phyloP scores from a whole-genome alignment of 2,797 vertebrate species.

The Propithecus perrieri region DNA sequence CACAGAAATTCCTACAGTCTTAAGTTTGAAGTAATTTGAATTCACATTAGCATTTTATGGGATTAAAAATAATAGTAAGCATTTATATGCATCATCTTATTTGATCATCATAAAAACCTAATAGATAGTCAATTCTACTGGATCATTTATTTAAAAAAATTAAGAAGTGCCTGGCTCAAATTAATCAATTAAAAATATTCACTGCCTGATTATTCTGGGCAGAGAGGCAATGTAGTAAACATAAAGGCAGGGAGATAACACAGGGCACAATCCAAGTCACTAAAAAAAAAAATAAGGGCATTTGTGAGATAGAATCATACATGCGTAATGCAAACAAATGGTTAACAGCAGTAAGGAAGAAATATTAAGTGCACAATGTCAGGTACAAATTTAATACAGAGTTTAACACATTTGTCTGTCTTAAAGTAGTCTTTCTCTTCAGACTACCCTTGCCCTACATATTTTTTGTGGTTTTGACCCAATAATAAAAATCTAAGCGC shows the following conservation, averaged over 20 bases:
- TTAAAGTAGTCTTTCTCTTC: not conserved
- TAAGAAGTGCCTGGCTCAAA: not conserved
- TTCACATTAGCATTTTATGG: not conserved
- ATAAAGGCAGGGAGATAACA: not conserved
- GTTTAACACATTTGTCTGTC: not conserved
- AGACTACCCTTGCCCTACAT: not conserved
- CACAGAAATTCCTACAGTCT: not conserved
- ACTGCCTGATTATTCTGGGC: not conserved
- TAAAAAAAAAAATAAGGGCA: not conserved
- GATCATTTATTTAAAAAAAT: not conserved
- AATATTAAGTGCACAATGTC: not conserved
- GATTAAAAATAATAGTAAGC: not conserved
- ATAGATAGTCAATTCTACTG: not conserved
- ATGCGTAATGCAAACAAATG: not conserved
- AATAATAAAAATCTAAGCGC: not conserved
- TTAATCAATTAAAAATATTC: not conserved
- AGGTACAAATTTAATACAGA: not conserved
- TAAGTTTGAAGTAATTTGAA: not conserved
- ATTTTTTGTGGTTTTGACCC: not conserved
- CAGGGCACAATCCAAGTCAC: too few relatives aligned
- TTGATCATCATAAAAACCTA: not conserved
- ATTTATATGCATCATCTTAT: not conserved
- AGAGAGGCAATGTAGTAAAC: not conserved
- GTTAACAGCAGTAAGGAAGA: not conserved
- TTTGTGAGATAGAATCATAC: not conserved